Evolutionary conservation across 2,113 vertebrate species (phyloP).

Genomic region (Cariama cristata): DNA sequence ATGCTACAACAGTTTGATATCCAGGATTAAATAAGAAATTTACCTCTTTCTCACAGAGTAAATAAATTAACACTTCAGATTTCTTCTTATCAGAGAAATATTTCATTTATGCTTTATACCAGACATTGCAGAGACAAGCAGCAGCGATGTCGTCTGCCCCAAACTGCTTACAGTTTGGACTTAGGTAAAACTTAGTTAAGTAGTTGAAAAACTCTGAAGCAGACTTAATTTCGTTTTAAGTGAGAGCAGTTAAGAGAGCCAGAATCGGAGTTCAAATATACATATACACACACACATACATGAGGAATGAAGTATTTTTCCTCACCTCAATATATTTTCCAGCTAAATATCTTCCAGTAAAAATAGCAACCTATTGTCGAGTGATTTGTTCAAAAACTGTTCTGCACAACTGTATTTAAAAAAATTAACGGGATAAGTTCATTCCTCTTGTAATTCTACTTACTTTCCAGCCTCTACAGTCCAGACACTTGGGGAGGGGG

Average conservation of each 20-base stretch:
- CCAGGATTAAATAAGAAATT: background rate
- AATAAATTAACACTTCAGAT: background rate
- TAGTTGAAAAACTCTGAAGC: background rate
- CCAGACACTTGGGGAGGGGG: background rate
- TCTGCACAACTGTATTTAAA: background rate
- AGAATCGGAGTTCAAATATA: background rate
- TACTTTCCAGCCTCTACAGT: background rate
- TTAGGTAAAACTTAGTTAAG: background rate
- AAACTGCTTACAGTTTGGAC: background rate
- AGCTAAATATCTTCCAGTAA: background rate
- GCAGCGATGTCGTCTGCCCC: background rate
- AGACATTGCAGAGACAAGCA: background rate
- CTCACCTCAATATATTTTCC: background rate
- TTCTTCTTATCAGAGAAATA: background rate
- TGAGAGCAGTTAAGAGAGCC: background rate
- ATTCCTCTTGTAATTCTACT: background rate
- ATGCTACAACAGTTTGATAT: background rate
- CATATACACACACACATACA: accelerated
- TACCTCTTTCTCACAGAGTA: background rate
- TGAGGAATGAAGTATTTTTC: background rate
- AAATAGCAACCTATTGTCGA: background rate
- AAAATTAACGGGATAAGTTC: background rate
- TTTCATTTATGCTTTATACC: background rate
- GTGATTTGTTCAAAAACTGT: background rate
- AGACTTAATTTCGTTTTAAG: background rate